A percentile compares a stretch with the other conserved stretches of the same genome.
Evolutionary conservation across 2,113 vertebrate species (phyloP).

Genomic region (Hippocampus zosterae): DNA sequence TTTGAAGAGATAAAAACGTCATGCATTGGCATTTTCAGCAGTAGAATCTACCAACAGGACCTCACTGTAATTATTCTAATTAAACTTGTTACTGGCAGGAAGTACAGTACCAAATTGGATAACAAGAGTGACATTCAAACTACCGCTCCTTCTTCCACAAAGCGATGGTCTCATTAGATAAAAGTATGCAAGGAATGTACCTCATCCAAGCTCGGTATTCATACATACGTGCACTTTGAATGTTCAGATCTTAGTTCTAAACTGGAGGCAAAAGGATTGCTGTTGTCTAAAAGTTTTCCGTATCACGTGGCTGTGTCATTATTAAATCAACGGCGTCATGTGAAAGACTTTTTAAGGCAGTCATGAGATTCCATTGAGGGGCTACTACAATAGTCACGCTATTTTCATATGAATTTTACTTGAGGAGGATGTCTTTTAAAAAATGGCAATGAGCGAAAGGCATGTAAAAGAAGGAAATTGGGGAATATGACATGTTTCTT

Average conservation of each 20-base stretch:
- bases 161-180: background rate
- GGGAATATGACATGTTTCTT: background rate
- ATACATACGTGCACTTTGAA: background rate
- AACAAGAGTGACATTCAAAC: background rate
- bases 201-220: background rate
- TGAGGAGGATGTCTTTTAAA: too few species aligned
- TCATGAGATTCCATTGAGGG: constrained; percentile 52
- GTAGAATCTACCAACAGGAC: background rate
- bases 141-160: background rate
- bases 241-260: background rate
- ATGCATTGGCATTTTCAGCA: background rate
- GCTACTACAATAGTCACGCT: constrained; percentile 14
- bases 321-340: constrained; percentile 37
- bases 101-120: constrained; percentile 15
- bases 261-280: background rate
- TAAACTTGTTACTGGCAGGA: constrained; percentile 7
- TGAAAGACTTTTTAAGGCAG: constrained; percentile 43
- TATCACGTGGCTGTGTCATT: constrained; percentile 35
- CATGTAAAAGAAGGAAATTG: background rate
- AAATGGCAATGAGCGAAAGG: too few species aligned
- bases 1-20: background rate
- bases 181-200: background rate
- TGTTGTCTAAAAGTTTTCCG: constrained; percentile 4
- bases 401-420: background rate
- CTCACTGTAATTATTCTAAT: constrained; percentile 9